Evolutionary conservation across 2,888 invertebrate genomes (phyloP), one percentile per base, ranked within the genome.

Genomic region (Thecophora atra): DNA sequence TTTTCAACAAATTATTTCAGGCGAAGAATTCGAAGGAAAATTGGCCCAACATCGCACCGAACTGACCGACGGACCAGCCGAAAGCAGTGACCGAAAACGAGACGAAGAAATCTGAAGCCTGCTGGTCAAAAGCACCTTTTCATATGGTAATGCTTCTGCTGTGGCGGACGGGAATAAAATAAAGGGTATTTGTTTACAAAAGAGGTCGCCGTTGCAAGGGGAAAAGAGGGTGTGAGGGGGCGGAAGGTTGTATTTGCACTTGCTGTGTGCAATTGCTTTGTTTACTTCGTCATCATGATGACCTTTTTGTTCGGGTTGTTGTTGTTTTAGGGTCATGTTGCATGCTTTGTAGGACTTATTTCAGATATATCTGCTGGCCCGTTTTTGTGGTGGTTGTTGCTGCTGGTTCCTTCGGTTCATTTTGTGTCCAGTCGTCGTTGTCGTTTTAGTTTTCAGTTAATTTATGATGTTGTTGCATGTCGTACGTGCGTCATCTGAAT

Each of bases 391-490:
- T 37, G 1, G 11, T 26, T 58, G 58, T 58, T 24, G 19, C 8
- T 2, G 54, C 11, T 47, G 47, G n/a, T 37, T 37, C 37, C 37
- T 37, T 37, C 37, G 6, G 37, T 37, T 37, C 5, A 17, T 47
- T 47, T 47, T 47, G 15, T n/a, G 47, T n/a, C 47, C 47, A 47
- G 58, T 26, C 26, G 15, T 58, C 26, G 56, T 63, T 30, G 62
- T 63, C 52, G 62, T 63, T 42, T 56, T 56, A 67, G 67, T 69
- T 70, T 70, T 37, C 62, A 51, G 70, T 70, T 70, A 70, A 70
- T 70, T 70, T 70, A 70, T 70, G 70, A 63, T 56, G 67, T 67
- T 70, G 62, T 47, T 70, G 70, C 70, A 63, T 70, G 70, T 70
- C 63, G 62, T 69, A 69, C 70, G 70, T 70, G 70, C 62, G 37